These are phyloP conservation scores for Enteromius thamalakanensis DNA, from an alignment of 2,797 vertebrate genomes.

Conservation along the genomic window DNA sequence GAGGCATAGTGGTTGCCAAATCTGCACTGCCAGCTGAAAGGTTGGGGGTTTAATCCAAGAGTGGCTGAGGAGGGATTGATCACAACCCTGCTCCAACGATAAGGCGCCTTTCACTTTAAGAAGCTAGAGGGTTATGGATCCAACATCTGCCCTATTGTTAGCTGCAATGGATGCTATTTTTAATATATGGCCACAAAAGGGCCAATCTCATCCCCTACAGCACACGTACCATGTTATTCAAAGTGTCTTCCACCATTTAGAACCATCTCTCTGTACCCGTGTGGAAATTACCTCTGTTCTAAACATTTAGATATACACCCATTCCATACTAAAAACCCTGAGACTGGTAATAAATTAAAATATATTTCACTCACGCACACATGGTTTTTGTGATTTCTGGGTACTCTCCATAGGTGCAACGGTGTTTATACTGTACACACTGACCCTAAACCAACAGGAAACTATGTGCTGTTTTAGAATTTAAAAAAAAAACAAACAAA, in stretches of 20 bases:
- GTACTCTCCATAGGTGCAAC: too few species aligned
- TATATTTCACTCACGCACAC: too few species aligned
- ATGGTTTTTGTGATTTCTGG: too few species aligned
- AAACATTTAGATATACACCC: not conserved
- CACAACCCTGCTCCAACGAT: not conserved
- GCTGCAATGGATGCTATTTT: not conserved
- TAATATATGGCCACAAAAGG: too few species aligned
- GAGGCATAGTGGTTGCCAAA: slow-evolving; percentile 13
- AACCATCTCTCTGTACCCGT: not conserved
- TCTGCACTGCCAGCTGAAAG: slow-evolving; percentile 36
- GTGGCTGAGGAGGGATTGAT: not conserved
- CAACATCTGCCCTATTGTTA: not conserved
- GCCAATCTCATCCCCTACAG: not conserved
- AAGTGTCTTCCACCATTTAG: not conserved
- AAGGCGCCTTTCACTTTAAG: not conserved
- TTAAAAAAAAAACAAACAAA: too few species aligned
- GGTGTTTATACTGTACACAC: too few species aligned
- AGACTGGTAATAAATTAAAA: not conserved
- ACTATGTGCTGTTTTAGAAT: too few species aligned
- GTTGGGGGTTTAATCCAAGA: slow-evolving; percentile 25
- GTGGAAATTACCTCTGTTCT: not conserved
- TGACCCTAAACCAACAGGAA: too few species aligned
- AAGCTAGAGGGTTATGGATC: not conserved
- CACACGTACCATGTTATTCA: not conserved
- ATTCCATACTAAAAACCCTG: not conserved